These are phyloP conservation scores for Pectinophora gossypiella DNA, from an alignment of 1,140 invertebrate genomes.

Conservation along the genomic window DNA sequence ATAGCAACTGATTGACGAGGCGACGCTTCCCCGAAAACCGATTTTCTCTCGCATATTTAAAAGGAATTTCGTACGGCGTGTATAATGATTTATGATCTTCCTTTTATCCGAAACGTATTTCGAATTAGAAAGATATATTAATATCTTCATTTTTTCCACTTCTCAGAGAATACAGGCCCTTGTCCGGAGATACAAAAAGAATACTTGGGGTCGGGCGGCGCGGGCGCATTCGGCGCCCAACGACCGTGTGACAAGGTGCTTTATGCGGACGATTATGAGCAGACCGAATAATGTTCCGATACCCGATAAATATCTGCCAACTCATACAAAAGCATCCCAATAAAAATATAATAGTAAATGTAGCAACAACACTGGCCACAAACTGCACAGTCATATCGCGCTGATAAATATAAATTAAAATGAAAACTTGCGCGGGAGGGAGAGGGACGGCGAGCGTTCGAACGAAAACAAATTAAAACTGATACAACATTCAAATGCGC, in stretches of 20 bases:
- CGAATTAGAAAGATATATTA: conserved; percentile 74
- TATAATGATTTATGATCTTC: conserved; percentile 44
- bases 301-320: conserved; percentile 74
- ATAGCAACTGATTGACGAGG: conserved; percentile 36
- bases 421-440: conserved; percentile 41
- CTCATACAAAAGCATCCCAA: conserved; percentile 57
- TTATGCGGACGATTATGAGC: conserved; percentile 72
- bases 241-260: conserved; percentile 73
- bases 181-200: conserved; percentile 65
- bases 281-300: conserved; percentile 72
- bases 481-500: conserved; percentile 33
- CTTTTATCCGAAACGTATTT: conserved; percentile 72
- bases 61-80: conserved; percentile 36
- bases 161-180: conserved; percentile 65
- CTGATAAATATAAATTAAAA: conserved; percentile 64
- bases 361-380: conserved; percentile 65
- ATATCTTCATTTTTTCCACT: conserved; percentile 75
- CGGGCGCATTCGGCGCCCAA: conserved; percentile 62
- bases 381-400: conserved; percentile 68
- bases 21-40: conserved; percentile 43
- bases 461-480: conserved; percentile 45
- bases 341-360: conserved; percentile 64
- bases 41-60: conserved; percentile 50
- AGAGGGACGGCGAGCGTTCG: conserved; percentile 27
- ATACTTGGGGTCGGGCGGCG: conserved; percentile 46